Evolutionary conservation across 2,797 vertebrate species (phyloP).

Genomic region (Pangasius djambal): DNA sequence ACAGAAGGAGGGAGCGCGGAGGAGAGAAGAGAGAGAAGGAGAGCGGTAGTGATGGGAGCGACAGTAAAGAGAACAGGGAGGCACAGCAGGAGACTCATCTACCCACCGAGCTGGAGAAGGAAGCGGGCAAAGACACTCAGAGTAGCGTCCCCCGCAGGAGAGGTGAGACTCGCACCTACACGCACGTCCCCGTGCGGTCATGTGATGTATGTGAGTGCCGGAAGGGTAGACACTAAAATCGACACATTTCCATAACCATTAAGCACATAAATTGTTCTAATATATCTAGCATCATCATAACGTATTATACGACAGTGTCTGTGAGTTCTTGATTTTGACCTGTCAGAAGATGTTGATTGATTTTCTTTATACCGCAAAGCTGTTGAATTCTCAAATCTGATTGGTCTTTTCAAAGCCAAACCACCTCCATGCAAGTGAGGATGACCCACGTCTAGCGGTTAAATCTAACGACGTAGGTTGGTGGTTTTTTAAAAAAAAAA

Average conservation of each 20-base stretch:
- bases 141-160: constrained; percentile 80
- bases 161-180: constrained; percentile 65
- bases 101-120: constrained; percentile 67
- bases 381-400: too few species aligned
- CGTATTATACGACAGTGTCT: not conserved
- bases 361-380: too few species aligned
- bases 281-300: not conserved
- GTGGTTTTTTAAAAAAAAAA: too few species aligned
- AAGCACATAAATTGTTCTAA: not conserved
- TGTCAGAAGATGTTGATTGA: not conserved
- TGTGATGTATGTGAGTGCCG: not conserved
- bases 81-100: constrained; percentile 74
- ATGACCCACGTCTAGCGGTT: too few species aligned
- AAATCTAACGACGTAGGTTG: too few species aligned
- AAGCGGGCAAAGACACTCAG: constrained; percentile 70
- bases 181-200: not conserved
- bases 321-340: not conserved
- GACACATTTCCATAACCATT: not conserved
- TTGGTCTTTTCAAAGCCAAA: too few species aligned
- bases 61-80: constrained; percentile 79
- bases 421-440: too few species aligned
- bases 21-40: constrained; percentile 70
- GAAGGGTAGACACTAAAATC: not conserved
- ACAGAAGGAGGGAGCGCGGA: constrained; percentile 80
- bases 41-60: constrained; percentile 75